Evolutionary conservation across 2,113 vertebrate genomes (phyloP).

Genomic region (Protomyctophum bolini): DNA sequence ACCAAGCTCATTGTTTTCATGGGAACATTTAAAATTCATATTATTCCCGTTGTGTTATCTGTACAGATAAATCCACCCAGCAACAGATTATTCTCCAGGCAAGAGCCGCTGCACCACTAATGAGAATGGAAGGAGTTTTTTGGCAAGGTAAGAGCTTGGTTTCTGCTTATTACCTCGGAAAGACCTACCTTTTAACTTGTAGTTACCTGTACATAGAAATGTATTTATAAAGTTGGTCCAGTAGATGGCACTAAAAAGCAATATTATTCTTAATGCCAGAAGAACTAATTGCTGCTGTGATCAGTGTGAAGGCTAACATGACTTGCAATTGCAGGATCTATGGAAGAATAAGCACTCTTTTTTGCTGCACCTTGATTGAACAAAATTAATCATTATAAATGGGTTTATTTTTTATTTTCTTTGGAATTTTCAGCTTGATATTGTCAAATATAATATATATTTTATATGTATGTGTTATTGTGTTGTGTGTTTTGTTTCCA

Average conservation of each 20-base stretch:
- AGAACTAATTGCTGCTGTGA: constrained; percentile 16
- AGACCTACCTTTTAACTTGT: too few relatives aligned
- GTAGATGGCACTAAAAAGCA: constrained; percentile 20
- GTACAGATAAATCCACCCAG: constrained; percentile 84
- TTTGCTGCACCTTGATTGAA: too few relatives aligned
- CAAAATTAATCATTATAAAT: too few relatives aligned
- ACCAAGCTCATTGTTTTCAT: neutral
- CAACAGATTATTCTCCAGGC: constrained; percentile 87
- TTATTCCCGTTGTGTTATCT: neutral
- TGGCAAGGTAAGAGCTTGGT: constrained; percentile 73
- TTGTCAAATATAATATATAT: too few relatives aligned
- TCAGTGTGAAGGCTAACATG: neutral
- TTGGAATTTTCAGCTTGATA: too few relatives aligned
- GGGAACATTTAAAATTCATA: neutral
- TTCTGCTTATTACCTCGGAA: neutral
- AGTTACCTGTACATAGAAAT: neutral
- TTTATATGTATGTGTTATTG: constrained; percentile 23
- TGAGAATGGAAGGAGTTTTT: constrained; percentile 81
- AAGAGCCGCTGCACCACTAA: constrained; percentile 72
- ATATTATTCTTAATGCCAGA: neutral
- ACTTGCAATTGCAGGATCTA: too few relatives aligned
- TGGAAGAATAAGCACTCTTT: too few relatives aligned
- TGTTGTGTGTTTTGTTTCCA: constrained; percentile 78
- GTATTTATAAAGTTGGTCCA: neutral
- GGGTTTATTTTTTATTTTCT: too few relatives aligned